A percentile compares a stretch with the other conserved stretches of the same genome.
phyloP scores from a whole-genome alignment of 2,888 invertebrate species.

The Venusia cambrica region DNA sequence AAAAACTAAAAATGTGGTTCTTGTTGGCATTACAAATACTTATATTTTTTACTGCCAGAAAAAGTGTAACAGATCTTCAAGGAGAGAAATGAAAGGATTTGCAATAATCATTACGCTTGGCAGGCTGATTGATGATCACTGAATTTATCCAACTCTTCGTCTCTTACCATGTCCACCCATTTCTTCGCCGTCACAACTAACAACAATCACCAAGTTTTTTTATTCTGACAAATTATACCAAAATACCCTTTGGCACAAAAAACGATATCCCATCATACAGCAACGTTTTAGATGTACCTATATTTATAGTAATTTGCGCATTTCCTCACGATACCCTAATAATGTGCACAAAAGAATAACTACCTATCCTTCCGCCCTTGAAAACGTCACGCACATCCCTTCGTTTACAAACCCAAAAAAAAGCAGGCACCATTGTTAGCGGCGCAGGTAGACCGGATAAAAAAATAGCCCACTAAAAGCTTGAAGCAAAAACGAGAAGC shows the following conservation, averaged over 20 bases:
- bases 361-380: constrained; percentile 75
- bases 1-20: too few relatives aligned
- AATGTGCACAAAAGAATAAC: constrained; percentile 61
- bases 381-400: constrained; percentile 74
- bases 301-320: constrained; percentile 59
- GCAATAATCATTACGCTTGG: too few relatives aligned
- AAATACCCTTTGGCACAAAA: constrained; percentile 13
- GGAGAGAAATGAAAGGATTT: too few relatives aligned
- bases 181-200: too few relatives aligned
- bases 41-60: too few relatives aligned
- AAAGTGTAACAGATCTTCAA: too few relatives aligned
- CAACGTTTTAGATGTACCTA: constrained; percentile 36
- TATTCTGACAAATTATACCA: constrained; percentile 11
- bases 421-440: constrained; percentile 53
- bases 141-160: too few relatives aligned
- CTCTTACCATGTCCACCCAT: too few relatives aligned
- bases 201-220: too few relatives aligned
- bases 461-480: constrained; percentile 55
- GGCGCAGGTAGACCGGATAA: constrained; percentile 68
- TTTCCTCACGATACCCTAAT: constrained; percentile 64
- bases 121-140: too few relatives aligned
- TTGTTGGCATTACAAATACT: too few relatives aligned
- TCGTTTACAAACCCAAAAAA: constrained; percentile 56
- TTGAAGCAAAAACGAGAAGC: constrained; percentile 58
- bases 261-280: constrained; percentile 30